Evolutionary conservation across 2,797 vertebrate species (phyloP).

Genomic region (Phaenicophaeus curvirostris): DNA sequence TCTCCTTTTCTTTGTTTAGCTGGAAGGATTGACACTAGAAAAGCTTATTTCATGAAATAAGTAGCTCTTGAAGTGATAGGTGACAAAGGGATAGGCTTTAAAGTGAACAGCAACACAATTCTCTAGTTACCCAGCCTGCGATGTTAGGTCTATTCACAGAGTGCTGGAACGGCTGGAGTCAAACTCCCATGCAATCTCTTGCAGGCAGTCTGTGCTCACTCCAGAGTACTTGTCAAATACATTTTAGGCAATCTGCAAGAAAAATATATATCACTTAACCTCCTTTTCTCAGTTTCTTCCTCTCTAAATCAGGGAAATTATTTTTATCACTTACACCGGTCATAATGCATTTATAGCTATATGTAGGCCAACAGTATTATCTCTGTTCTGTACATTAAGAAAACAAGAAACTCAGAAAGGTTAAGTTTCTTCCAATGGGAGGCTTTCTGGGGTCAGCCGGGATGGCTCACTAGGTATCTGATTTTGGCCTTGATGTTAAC

Average conservation of each 20-base stretch:
- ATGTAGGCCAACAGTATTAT: neutral
- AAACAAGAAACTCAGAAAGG: neutral
- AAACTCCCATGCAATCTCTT: constrained; percentile 63
- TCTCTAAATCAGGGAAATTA: neutral
- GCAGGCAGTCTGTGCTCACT: constrained; percentile 30
- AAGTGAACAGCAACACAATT: constrained; percentile 53
- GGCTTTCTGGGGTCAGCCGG: neutral
- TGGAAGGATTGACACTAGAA: constrained; percentile 44
- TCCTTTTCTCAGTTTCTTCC: neutral
- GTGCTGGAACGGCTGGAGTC: constrained; percentile 28
- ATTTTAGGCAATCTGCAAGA: neutral
- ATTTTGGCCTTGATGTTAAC: neutral
- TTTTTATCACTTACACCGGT: neutral
- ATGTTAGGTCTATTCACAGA: constrained; percentile 38
- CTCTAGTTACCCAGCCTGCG: constrained; percentile 10
- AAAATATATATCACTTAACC: neutral
- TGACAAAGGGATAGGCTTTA: constrained; percentile 55
- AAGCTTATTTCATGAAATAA: constrained; percentile 61
- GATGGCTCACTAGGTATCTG: neutral
- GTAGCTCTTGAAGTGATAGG: constrained; percentile 39
- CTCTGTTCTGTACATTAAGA: neutral
- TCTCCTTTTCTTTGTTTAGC: constrained; percentile 46
- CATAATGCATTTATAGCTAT: neutral
- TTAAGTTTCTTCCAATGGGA: neutral
- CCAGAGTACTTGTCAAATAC: neutral